Percentiles rank a stretch among this genome's conserved stretches.
Evolutionary conservation across 2,113 vertebrate genomes (phyloP).

Genomic region (Nettapus auritus): DNA sequence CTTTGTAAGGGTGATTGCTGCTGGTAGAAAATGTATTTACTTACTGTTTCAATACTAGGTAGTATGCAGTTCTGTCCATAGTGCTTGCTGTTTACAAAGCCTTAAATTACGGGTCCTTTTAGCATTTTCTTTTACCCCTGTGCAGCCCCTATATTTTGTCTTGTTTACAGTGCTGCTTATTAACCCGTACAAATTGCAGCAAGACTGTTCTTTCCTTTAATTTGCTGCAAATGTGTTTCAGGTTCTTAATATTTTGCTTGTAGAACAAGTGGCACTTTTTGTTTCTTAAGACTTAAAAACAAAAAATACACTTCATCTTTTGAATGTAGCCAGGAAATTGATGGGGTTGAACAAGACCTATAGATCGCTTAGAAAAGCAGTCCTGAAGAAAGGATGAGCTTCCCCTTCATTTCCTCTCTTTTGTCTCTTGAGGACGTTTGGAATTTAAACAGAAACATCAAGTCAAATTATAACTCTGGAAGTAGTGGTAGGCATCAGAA

Average conservation of each 20-base stretch:
- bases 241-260: not conserved
- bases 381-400: conserved; percentile 6
- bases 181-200: not conserved
- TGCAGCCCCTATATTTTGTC: not conserved
- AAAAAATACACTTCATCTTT: not conserved
- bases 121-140: not conserved
- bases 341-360: not conserved
- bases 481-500: conserved; percentile 21
- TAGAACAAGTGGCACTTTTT: not conserved
- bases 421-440: conserved; percentile 18
- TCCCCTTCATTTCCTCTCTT: not conserved
- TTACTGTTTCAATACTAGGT: not conserved
- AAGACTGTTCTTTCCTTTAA: not conserved
- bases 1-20: not conserved
- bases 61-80: not conserved
- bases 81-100: not conserved
- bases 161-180: not conserved
- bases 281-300: not conserved
- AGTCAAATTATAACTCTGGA: conserved; percentile 32
- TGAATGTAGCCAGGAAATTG: not conserved
- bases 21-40: not conserved
- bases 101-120: not conserved
- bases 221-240: not conserved
- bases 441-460: conserved; percentile 32
- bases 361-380: not conserved